Evolutionary conservation across 2,113 vertebrate species (phyloP).

Genomic region (Falco punctatus): DNA sequence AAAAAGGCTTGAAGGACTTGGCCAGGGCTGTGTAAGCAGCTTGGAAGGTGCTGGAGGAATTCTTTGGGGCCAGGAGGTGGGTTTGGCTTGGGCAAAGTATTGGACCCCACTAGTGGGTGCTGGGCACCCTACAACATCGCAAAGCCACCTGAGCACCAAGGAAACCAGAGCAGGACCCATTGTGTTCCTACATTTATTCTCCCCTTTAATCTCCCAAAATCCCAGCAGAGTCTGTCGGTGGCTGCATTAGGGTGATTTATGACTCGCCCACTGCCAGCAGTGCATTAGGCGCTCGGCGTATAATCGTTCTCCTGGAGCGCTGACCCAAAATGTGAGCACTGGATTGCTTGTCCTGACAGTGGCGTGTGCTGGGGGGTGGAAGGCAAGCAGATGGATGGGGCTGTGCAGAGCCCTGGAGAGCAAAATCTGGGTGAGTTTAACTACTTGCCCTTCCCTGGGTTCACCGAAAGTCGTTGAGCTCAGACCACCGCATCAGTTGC

Average conservation of each 20-base stretch:
- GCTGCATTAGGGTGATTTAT: not conserved
- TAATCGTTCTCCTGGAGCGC: not conserved
- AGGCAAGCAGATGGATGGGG: not conserved
- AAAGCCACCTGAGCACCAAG: not conserved
- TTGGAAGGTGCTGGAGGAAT: not conserved
- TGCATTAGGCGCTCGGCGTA: not conserved
- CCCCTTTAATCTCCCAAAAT: not conserved
- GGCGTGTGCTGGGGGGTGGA: not conserved
- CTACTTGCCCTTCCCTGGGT: not conserved
- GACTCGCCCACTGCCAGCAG: not conserved
- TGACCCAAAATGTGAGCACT: not conserved
- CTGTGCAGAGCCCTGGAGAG: not conserved
- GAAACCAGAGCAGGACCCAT: not conserved
- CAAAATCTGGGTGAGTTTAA: not conserved
- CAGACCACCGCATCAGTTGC: not conserved
- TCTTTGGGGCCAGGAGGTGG: not conserved
- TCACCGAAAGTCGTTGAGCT: accelerated
- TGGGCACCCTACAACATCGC: accelerated
- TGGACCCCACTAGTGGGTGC: not conserved
- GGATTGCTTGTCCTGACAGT: accelerated
- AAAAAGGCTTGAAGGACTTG: not conserved
- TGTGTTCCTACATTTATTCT: not conserved
- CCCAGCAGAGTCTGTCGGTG: not conserved
- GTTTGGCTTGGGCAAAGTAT: not conserved
- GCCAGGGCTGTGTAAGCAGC: not conserved